Evolutionary conservation across 2,888 invertebrate genomes (phyloP).

Genomic region (Pristionchus entomophagus): DNA sequence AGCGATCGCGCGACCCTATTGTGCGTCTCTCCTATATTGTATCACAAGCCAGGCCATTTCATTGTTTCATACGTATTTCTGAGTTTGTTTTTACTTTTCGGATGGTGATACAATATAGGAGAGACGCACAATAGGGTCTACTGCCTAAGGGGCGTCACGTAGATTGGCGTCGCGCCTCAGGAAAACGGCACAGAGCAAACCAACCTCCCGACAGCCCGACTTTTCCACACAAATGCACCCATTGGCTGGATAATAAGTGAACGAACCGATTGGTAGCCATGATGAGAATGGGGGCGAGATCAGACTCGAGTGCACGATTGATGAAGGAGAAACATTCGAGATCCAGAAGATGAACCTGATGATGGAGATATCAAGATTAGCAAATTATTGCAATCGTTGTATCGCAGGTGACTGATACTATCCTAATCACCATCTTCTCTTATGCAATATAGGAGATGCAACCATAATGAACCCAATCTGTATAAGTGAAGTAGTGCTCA

Average conservation of each 20-base stretch:
- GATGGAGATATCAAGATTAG: background rate
- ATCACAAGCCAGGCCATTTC: background rate
- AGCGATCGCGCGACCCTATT: slow-evolving; percentile 33
- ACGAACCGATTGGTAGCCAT: slow-evolving; percentile 94
- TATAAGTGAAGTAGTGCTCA: too few relatives aligned
- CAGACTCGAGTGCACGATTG: slow-evolving; percentile 93
- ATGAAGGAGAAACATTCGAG: slow-evolving; percentile 98
- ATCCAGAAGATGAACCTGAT: slow-evolving; percentile 92
- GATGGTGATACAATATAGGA: slow-evolving; percentile 7
- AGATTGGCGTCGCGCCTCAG: slow-evolving; percentile 22
- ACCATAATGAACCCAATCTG: too few relatives aligned
- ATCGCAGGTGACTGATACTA: too few relatives aligned
- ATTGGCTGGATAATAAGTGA: background rate
- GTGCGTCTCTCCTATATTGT: background rate
- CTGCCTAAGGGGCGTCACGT: slow-evolving; percentile 4
- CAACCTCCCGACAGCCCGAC: background rate
- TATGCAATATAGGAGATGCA: too few relatives aligned
- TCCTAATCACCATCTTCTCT: too few relatives aligned
- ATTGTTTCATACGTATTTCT: slow-evolving; percentile 5
- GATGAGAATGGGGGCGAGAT: slow-evolving; percentile 96
- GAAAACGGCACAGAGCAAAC: slow-evolving; percentile 36
- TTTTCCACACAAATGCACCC: slow-evolving; percentile 12
- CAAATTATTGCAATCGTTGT: too few relatives aligned
- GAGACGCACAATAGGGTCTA: background rate
- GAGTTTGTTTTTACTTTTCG: slow-evolving; percentile 15